Evolutionary conservation across 35 echinoderm and acorn worm species (phyloP), one percentile per base, ranked within the genome.

Genomic region (Patiria miniata): DNA sequence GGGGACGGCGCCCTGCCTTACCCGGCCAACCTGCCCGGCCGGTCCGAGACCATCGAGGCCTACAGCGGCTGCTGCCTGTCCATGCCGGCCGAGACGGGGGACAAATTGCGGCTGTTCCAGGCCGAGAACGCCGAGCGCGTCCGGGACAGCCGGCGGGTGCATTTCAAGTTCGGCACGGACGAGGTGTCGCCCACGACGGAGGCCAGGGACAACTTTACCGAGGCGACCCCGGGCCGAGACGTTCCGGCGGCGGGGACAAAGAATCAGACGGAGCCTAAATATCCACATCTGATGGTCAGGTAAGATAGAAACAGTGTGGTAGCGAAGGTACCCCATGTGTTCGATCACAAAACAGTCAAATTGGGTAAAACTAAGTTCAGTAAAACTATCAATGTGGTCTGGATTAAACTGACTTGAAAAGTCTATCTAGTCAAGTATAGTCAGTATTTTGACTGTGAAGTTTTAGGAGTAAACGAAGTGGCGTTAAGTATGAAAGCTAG

Each of bases 121-220:
- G 33, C 33, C 8, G 89, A 91, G 38, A 91, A 89, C 59, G 55
- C 83, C 40, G 87, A 89, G 29, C 40, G 96, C 33, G 86, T 93
- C 3, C 91, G 91, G 73, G 96, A 99, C 40, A 86, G 87, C 2
- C 94, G 88, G 59, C 61, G 90, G 23, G 92, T 90, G 8, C 96
- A 95, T 40, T 95, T 99, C 79, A 76, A 81, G 68, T 61, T 99
- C 21, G 92, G 96, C 12, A 95, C 91, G 39, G 96, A 99, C 40
- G 89, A 51, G 29, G 55, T 79, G 0, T 56, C 61, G 4, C 30
- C 78, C 2, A 37, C 77, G 6, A 83, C 86, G 19, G 96, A 99
- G 81, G 90, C 93, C 0, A 84, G 79, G 58, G 89, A 95, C 16
- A 68, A 81, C 7, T 99, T 90, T 77, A 83, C 58, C 54, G 51